These are phyloP conservation scores for Eumerus sabulonum DNA, from an alignment of 2,888 invertebrate genomes.

Conservation along the genomic window DNA sequence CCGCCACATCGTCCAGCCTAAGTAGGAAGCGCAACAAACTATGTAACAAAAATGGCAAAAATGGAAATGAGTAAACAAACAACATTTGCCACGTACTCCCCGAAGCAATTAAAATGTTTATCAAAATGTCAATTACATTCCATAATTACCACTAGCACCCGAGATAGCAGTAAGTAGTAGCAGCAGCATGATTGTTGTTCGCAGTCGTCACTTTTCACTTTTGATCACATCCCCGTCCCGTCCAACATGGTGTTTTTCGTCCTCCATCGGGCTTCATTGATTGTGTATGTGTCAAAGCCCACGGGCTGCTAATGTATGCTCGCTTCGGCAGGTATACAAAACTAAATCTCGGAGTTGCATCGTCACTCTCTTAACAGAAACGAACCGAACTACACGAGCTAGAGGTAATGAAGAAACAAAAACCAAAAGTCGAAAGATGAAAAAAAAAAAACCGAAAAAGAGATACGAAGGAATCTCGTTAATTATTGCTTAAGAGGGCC, in stretches of 20 bases:
- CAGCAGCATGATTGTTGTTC: not conserved
- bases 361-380: too few relatives aligned
- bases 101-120: slow-evolving; percentile 50
- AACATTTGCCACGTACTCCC: too few relatives aligned
- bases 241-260: not conserved
- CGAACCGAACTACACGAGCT: too few relatives aligned
- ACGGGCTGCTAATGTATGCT: not conserved
- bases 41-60: too few relatives aligned
- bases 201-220: not conserved
- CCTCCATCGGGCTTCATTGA: too few relatives aligned
- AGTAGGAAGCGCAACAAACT: too few relatives aligned
- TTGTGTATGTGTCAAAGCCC: slow-evolving; percentile 18
- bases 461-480: slow-evolving; percentile 46
- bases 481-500: slow-evolving; percentile 58
- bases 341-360: too few relatives aligned
- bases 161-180: too few relatives aligned
- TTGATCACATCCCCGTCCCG: slow-evolving; percentile 8
- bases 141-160: slow-evolving; percentile 48
- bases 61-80: too few relatives aligned
- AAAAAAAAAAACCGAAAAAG: slow-evolving; percentile 1
- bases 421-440: not conserved
- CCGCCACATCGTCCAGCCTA: too few relatives aligned
- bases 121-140: slow-evolving; percentile 62
- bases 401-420: not conserved
- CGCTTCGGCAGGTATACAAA: slow-evolving; percentile 1